A percentile compares a stretch with the other conserved stretches of the same genome.
phyloP scores from a whole-genome alignment of 1,140 invertebrate species.

The Pantala flavescens region DNA sequence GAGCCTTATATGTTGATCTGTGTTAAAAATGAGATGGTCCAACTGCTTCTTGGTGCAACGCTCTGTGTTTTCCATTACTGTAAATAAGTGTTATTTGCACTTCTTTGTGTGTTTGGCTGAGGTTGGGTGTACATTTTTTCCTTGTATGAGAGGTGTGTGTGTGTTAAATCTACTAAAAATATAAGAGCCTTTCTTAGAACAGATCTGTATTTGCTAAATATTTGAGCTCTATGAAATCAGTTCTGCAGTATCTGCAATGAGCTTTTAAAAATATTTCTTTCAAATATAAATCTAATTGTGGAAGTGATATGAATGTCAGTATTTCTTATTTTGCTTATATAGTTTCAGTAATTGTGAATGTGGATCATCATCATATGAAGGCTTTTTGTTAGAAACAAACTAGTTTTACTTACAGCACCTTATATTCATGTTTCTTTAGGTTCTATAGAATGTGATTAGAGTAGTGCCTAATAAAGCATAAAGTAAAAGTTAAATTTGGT shows the following conservation, averaged over 20 bases:
- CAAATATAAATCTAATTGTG: neutral
- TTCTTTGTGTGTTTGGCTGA: neutral
- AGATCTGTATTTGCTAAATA: neutral
- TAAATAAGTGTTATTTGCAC: neutral
- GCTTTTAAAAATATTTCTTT: neutral
- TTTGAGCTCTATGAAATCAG: neutral
- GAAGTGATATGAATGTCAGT: too few relatives aligned
- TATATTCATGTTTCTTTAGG: neutral
- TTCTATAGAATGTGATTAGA: neutral
- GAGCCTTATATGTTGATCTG: neutral
- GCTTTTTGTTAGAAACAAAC: neutral
- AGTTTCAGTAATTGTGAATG: neutral
- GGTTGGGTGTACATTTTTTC: neutral
- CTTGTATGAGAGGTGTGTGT: neutral
- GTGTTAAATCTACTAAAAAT: neutral
- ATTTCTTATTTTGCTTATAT: too few relatives aligned
- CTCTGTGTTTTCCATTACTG: neutral
- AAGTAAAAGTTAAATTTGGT: neutral
- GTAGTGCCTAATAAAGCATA: neutral
- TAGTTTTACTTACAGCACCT: too few relatives aligned
- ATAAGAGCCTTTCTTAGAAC: neutral
- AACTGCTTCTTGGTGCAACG: neutral
- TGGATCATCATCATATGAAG: neutral
- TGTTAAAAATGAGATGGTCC: neutral
- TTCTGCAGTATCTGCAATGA: neutral